Percentiles rank a stretch among this genome's conserved stretches.
phyloP scores from a whole-genome alignment of 1,140 invertebrate species.

The Pseudoatta argentina region DNA sequence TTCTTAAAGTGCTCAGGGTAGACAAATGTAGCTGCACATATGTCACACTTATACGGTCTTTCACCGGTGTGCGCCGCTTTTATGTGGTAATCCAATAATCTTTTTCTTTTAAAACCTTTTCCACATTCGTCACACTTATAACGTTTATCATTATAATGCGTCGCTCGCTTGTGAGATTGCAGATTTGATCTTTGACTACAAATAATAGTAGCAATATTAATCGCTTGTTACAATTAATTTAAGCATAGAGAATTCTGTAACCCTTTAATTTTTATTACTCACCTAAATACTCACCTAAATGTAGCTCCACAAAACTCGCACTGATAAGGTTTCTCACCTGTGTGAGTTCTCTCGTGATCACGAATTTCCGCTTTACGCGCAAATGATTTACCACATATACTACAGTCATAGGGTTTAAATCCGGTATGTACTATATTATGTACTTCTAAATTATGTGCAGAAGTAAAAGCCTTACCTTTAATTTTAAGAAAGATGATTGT shows the following conservation, averaged over 20 bases:
- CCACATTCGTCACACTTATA: constrained; percentile 90
- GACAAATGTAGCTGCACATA: constrained; percentile 92
- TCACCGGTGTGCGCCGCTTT: constrained; percentile 93
- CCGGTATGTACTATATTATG: constrained; percentile 91
- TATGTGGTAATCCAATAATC: constrained; percentile 93
- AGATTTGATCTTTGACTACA: constrained; percentile 91
- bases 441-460: constrained; percentile 91
- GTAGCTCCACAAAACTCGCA: constrained; percentile 93
- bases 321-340: constrained; percentile 94
- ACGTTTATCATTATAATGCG: constrained; percentile 92
- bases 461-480: constrained; percentile 91
- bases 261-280: neutral
- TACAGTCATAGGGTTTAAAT: constrained; percentile 90
- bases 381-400: constrained; percentile 91
- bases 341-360: constrained; percentile 94
- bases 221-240: constrained; percentile 18
- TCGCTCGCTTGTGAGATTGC: constrained; percentile 92
- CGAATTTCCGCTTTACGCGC: constrained; percentile 91
- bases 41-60: constrained; percentile 91
- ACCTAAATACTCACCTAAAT: constrained; percentile 84
- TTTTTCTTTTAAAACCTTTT: constrained; percentile 91
- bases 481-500: constrained; percentile 43
- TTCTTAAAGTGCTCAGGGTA: constrained; percentile 95
- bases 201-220: constrained; percentile 12
- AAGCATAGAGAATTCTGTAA: neutral